phyloP scores from a whole-genome alignment of 2,113 vertebrate species.

The Puma concolor region DNA sequence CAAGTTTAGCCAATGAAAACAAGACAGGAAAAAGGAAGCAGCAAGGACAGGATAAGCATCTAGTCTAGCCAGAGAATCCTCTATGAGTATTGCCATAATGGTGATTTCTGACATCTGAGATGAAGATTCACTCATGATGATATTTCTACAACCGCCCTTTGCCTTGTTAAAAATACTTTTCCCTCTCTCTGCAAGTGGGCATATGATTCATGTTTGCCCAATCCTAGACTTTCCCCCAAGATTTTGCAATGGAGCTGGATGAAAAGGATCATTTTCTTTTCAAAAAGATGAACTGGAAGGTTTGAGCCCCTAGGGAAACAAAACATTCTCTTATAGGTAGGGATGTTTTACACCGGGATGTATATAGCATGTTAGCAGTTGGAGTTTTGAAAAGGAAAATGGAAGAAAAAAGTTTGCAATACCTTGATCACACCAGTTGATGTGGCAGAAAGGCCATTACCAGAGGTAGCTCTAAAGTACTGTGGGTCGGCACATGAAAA shows the following conservation, averaged over 20 bases:
- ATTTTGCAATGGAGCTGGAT: neutral
- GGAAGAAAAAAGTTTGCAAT: neutral
- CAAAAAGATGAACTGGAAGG: neutral
- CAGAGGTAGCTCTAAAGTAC: neutral
- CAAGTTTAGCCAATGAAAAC: neutral
- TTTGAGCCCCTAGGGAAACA: neutral
- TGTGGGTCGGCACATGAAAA: too few species aligned
- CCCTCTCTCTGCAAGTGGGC: accelerated
- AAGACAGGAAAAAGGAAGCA: neutral
- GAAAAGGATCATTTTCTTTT: neutral
- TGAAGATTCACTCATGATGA: neutral
- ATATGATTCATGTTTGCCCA: neutral
- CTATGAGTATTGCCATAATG: too few species aligned
- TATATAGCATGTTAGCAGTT: neutral
- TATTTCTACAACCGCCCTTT: neutral
- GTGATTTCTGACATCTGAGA: neutral
- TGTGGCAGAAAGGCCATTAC: neutral
- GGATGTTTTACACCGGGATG: neutral
- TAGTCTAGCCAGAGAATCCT: neutral
- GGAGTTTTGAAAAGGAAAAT: neutral
- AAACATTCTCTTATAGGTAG: neutral
- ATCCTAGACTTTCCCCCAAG: neutral
- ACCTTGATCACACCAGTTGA: neutral
- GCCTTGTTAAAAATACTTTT: neutral
- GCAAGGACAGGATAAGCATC: neutral